Base-by-base conservation (phyloP, 2,797 vertebrate species). In the Propithecus deckenii region DNA sequence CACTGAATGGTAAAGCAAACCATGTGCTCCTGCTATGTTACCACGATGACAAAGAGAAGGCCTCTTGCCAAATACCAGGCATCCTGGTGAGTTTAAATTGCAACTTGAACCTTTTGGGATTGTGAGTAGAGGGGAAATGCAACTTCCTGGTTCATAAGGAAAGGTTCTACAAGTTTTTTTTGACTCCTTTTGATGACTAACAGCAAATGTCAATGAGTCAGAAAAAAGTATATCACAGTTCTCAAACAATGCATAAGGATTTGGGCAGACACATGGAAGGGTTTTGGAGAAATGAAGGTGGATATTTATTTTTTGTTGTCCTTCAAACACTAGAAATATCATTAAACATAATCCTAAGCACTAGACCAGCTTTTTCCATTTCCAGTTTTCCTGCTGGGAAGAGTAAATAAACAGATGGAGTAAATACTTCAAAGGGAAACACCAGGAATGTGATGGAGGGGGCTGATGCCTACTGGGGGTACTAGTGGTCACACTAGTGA, bases 371-470 rank as follows among this genome's bases (percentile, higher is more conserved):
- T 91, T 96, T 96, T 96, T 93, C 67, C 43, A 90, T 94, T 94
- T 93, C 92, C 67, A 89, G 32, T 86, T 93, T 96, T 85, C 83
- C 89, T 79, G 43, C 93, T 89, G 93, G 55, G 88, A 72, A 92
- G 75, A 92, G 86, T 97, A 96, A 98, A 96, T 89, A 96, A 95
- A 97, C 69, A 96, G 59, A 96, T 46, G 48, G 25, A 97, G 69
- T 38, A 52, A 89, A 93, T 55, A 8, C 63, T 97, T 96, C 96
- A 93, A 97, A 96, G 85, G 48, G 74, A 95, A 90, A 94, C 67
- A 91, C 10, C 7, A 86, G 69, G 78, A 85, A 94, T 67, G 57
- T 92, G 94, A 55, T 61, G 79, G 80, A 86, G 69, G 52, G 71
- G 52, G 32, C 67, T 11, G 4, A 75, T 90, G 61, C 93, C 46